Evolutionary conservation across 2,797 vertebrate species (phyloP), one percentile per base, ranked within the genome.

Genomic region (Sebastes diaconus): DNA sequence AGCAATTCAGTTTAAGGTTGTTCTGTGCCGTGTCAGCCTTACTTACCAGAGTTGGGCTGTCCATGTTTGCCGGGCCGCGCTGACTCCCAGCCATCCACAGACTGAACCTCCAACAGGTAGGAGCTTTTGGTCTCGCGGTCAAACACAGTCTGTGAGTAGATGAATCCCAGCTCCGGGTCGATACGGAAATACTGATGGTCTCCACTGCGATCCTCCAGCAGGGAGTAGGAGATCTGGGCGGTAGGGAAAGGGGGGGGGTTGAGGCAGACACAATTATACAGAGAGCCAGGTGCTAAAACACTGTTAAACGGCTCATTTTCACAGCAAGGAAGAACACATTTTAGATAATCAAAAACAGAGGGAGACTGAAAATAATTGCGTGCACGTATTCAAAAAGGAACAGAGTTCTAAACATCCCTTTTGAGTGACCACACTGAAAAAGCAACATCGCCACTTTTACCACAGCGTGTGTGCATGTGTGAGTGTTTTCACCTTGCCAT

Each of bases 51-150:
- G 84, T 98, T 98, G 68, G 97, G 96, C 55, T 95, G 97, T 7
- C 97, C 97, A 12, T 95, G 95, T 79, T 97, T 97, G 77, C 97
- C 97, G 0, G 97, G 97, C 57, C 96, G 93, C 2, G 97, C 95
- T 0, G 97, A 98, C 84, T 97, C 97, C 93, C 95, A 97, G 3
- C 97, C 94, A 55, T 98, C 97, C 75, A 95, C 88, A 20, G 97
- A 97, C 86, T 96, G 96, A 63, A 98, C 95, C 93, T 98, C 97
- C 75, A 98, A 84, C 24, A 97, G 95, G 86, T 97, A 98, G 0
- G 97, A 97, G 16, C 95, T 94, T 81, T 97, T 98, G 74, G 95
- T 95, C 86, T 98, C 97, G 4, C 97, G 95, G 79, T 97, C 97
- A 88, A 98, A 98, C 89, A 97, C 95, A 0, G 96, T 91, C 71